A percentile compares a stretch with the other conserved stretches of the same genome.
Evolutionary conservation across 2,888 invertebrate species (phyloP).

Genomic region (Sympetrum striolatum): DNA sequence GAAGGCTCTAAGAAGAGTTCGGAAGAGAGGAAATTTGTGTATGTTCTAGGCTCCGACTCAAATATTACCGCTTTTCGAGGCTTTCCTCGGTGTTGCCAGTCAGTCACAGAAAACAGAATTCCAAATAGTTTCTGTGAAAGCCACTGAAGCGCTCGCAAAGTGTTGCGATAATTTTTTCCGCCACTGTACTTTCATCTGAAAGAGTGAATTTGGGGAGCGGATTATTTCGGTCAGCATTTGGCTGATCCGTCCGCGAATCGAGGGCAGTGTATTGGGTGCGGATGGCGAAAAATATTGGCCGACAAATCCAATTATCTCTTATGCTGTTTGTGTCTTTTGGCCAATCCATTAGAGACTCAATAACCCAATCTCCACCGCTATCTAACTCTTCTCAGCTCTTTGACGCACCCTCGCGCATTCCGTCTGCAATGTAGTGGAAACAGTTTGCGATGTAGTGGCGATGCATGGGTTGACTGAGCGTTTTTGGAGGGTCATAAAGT

Average conservation of each 20-base stretch:
- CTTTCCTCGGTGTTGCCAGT: no score
- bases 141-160: no score
- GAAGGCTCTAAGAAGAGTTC: no score
- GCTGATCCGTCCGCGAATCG: neutral
- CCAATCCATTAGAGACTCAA: neutral
- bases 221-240: neutral
- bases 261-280: neutral
- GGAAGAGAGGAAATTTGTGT: no score
- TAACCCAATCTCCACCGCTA: neutral
- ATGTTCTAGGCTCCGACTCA: no score
- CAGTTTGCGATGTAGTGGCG: neutral
- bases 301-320: neutral
- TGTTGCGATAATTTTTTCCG: no score
- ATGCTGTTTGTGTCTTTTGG: neutral
- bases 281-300: neutral
- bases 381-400: neutral
- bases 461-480: neutral
- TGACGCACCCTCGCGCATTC: neutral
- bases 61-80: no score
- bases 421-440: neutral
- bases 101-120: no score
- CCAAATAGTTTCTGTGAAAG: no score
- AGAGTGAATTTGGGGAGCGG: neutral
- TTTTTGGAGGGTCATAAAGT: neutral
- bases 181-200: neutral